Evolutionary conservation across 2,113 vertebrate species (phyloP), one percentile per base, ranked within the genome.

Genomic region (Okapia johnstoni): DNA sequence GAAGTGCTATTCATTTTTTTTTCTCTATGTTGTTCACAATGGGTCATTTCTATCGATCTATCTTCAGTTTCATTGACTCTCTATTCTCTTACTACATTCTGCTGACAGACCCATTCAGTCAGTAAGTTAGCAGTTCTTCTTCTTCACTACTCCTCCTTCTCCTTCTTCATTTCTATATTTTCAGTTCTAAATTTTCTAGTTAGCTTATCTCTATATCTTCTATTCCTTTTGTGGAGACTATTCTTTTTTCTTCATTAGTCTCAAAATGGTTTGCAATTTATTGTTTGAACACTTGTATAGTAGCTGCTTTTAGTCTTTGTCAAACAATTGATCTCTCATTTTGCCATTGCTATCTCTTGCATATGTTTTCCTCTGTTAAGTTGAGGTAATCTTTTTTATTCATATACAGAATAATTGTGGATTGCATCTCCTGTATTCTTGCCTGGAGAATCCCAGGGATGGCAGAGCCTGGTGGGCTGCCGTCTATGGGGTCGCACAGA

Each of bases 101-200:
- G 46, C 11, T 12, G 10, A 7, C 16, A 0, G 14, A 13, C 0
- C 6, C 66, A 50, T 17, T n/a, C 26, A 70, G 13, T 52, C 19
- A 52, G 2, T 16, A 33, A 40, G 5, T 23, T 33, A n/a, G 5
- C 13, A 48, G 2, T 52, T 52, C 50, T 90, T 6, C 28, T 12
- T 79, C 16, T 40, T 13, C 16, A 79, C 16, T 50, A 10, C 43
- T 58, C 14, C 4, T 26, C 4, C 6, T 46, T 28, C 2, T 5
- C 7, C 17, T 48, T 26, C 36, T 87, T 40, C 2, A 23, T 52
- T 28, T 33, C 43, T 92, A 6, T 16, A 28, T 30, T 28, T 58
- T 85, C 30, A 30, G 5, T 6, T n/a, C 1, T 83, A 57, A 57
- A 4, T 43, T 25, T 77, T 81, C 48, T 40, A 58, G 12, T 28